Percentiles rank a stretch among this genome's conserved stretches.
These are phyloP conservation scores for Darevskia mixta DNA, from an alignment of 2,797 vertebrate species.

Conservation along the genomic window DNA sequence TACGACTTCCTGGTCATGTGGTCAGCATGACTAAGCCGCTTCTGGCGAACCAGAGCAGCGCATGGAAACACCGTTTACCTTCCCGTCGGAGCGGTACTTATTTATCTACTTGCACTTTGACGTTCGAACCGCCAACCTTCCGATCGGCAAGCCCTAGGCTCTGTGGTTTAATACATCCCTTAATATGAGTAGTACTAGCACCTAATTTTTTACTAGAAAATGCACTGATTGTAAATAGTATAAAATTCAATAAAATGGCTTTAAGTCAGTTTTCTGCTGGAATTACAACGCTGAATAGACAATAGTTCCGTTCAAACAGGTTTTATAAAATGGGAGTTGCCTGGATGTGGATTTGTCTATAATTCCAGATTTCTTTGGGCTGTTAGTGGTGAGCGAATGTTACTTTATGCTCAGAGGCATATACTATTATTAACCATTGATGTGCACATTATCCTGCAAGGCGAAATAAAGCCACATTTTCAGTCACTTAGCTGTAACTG, in stretches of 20 bases:
- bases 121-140: too few relatives aligned
- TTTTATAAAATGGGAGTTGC: not conserved
- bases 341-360: not conserved
- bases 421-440: not conserved
- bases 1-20: too few relatives aligned
- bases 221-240: not conserved
- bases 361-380: not conserved
- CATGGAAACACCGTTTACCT: too few relatives aligned
- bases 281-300: not conserved
- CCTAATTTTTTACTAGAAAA: too few relatives aligned
- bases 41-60: too few relatives aligned
- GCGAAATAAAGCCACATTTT: not conserved
- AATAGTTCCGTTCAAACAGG: not conserved
- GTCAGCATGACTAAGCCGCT: too few relatives aligned
- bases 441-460: not conserved
- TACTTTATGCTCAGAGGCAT: not conserved
- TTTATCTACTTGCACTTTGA: too few relatives aligned
- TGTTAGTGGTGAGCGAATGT: not conserved
- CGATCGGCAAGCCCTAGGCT: too few relatives aligned
- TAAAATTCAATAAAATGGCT: not conserved
- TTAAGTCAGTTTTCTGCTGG: not conserved
- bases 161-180: accelerated
- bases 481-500: not conserved
- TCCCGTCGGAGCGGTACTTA: too few relatives aligned
- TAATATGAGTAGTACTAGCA: too few relatives aligned